These are phyloP conservation scores for Orycteropus afer DNA, from an alignment of 2,113 vertebrate genomes.

Conservation along the genomic window DNA sequence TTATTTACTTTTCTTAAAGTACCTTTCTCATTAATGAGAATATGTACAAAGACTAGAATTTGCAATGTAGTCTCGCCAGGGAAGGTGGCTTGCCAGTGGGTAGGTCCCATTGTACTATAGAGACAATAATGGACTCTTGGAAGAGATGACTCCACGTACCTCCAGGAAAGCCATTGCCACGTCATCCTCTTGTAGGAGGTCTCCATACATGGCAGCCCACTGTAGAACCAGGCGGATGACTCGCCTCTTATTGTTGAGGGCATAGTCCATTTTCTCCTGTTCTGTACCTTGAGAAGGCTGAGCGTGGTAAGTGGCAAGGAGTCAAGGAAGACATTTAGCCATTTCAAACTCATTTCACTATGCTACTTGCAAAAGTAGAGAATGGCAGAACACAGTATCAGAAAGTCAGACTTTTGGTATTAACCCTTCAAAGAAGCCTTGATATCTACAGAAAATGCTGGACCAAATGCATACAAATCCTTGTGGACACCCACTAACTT, in stretches of 20 bases:
- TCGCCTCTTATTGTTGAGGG: conserved; percentile 96
- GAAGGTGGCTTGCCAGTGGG: not conserved
- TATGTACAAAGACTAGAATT: conserved; percentile 23
- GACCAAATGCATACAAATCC: not conserved
- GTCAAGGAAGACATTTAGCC: conserved; percentile 89
- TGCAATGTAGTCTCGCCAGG: not conserved
- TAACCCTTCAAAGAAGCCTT: not conserved
- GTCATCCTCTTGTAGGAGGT: conserved; percentile 94
- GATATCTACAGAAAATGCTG: not conserved
- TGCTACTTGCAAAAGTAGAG: not conserved
- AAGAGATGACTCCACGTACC: conserved; percentile 82
- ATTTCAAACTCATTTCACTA: conserved; percentile 1
- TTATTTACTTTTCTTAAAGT: not conserved
- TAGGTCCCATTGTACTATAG: not conserved
- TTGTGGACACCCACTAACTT: not conserved
- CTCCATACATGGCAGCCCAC: conserved; percentile 92
- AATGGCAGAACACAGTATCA: not conserved
- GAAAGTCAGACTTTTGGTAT: not conserved
- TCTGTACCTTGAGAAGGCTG: conserved; percentile 96
- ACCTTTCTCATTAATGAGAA: not conserved
- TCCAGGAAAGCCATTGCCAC: conserved; percentile 92
- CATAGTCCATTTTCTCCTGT: conserved; percentile 96
- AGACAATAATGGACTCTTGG: not conserved
- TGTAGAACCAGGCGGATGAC: conserved; percentile 94
- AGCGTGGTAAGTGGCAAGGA: conserved; percentile 92